Conservation (phyloP, 2,797 vertebrate species). For the Pelodytes ibericus region DNA sequence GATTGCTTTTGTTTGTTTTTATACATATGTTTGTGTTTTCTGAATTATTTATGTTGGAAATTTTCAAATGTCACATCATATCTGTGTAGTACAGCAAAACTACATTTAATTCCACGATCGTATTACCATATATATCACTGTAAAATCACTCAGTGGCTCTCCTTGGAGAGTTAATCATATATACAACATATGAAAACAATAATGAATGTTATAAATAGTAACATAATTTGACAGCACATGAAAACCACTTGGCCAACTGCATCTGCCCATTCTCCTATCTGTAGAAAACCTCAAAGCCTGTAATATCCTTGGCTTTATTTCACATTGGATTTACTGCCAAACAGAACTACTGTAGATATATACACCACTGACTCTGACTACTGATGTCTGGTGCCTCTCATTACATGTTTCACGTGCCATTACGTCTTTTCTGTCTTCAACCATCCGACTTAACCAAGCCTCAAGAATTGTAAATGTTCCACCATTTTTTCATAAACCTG, state of each 20-base stretch:
- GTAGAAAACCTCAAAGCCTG: conserved; percentile 1
- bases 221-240: background rate
- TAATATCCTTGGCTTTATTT: background rate
- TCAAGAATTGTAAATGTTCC: background rate
- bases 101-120: background rate
- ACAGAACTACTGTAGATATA: background rate
- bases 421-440: background rate
- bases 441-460: background rate
- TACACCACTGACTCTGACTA: background rate
- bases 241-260: conserved; percentile 1
- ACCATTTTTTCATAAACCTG: too few relatives aligned
- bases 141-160: background rate
- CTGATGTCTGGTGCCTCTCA: conserved; percentile 1
- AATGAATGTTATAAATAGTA: background rate
- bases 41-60: too few relatives aligned
- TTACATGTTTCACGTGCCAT: background rate
- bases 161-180: background rate
- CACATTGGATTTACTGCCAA: background rate
- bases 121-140: background rate
- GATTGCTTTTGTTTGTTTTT: too few relatives aligned
- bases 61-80: too few relatives aligned
- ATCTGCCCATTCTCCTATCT: background rate
- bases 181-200: background rate
- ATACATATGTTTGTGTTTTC: too few relatives aligned
- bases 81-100: too few relatives aligned